Evolutionary conservation across 2,888 invertebrate species (phyloP), one percentile per base, ranked within the genome.

Genomic region (Spilarctia lutea): DNA sequence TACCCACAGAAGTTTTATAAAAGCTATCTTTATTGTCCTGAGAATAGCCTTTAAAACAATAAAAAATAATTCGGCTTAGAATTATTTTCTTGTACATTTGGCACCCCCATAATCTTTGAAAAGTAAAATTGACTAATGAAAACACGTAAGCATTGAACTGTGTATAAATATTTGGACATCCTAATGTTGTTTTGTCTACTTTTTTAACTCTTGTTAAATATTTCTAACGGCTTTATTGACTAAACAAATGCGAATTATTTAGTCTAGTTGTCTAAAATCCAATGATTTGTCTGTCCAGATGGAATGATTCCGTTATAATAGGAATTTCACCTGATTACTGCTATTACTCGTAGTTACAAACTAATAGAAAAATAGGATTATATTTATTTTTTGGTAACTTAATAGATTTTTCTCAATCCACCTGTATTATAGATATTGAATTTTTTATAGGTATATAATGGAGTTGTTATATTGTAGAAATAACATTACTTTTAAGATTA

Each of bases 231-330:
- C 30, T 72, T 72, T 72, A 75, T 75, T 75, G 69, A 72, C 70
- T 70, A 73, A 75, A 75, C 72, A 75, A 70, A 45, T 66, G 68
- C n/a, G 72, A 60, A 66, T 66, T 73, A 75, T 72, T 72, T 75
- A 75, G 68, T 75, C 75, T 75, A 66, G 66, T 70, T 75, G 69
- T 73, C 60, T 72, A 30, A 33, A 35, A 27, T 65, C 65, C 66
- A 33, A 42, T 74, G 39, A 27, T 71, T 35, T 45, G 30, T 60
- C 39, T 52, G 69, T 35, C 27, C 42, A 60, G 67, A 60, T 67
- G 72, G 24, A 67, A 72, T 67, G 42, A 24, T 63, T 45, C 45
- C 60, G 24, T 45, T 48, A 71, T 71, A 20, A 63, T 65, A 60
- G 18, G 48, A 13, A 67, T 42, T 52, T 2, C 56, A 30, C 20